A percentile compares a stretch with the other conserved stretches of the same genome.
Conservation (phyloP, 2,797 vertebrate genomes). For the Chelon auratus region DNA sequence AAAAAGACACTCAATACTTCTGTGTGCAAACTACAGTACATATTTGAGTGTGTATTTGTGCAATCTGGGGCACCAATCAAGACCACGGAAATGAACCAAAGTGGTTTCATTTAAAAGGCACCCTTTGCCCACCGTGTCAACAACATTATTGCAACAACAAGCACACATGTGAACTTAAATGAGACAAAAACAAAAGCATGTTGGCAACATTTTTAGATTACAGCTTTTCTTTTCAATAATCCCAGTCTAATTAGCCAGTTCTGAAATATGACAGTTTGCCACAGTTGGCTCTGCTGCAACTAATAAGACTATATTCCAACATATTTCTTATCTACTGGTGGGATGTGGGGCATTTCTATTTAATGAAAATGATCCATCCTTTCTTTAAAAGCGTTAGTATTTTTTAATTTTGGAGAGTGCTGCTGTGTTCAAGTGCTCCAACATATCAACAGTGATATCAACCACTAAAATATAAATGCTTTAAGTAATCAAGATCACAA, state of each 20-base stretch:
- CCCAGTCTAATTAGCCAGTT: conserved; percentile 43
- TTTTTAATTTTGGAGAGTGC: background rate
- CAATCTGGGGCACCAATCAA: background rate
- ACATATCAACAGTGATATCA: background rate
- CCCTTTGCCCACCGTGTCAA: background rate
- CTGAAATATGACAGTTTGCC: conserved; percentile 36
- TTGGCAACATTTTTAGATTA: conserved; percentile 58
- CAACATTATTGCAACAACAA: conserved; percentile 34
- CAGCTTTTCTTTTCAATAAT: conserved; percentile 49
- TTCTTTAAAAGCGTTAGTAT: background rate
- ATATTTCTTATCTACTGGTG: conserved; percentile 11
- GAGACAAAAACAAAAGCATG: conserved; percentile 47
- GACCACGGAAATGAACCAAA: conserved; percentile 26
- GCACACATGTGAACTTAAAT: conserved; percentile 30
- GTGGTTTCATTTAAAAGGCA: conserved; percentile 22
- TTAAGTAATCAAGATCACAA: background rate
- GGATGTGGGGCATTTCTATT: conserved; percentile 12
- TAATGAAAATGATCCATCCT: background rate
- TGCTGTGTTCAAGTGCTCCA: background rate
- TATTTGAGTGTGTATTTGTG: too few relatives aligned
- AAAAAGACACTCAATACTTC: too few relatives aligned
- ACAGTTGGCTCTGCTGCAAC: conserved; percentile 50
- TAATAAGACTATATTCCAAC: conserved; percentile 27
- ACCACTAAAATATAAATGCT: too few relatives aligned
- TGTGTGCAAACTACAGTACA: too few relatives aligned